phyloP scores from a whole-genome alignment of 2,888 invertebrate genomes.

The Bombyx huttoni region DNA sequence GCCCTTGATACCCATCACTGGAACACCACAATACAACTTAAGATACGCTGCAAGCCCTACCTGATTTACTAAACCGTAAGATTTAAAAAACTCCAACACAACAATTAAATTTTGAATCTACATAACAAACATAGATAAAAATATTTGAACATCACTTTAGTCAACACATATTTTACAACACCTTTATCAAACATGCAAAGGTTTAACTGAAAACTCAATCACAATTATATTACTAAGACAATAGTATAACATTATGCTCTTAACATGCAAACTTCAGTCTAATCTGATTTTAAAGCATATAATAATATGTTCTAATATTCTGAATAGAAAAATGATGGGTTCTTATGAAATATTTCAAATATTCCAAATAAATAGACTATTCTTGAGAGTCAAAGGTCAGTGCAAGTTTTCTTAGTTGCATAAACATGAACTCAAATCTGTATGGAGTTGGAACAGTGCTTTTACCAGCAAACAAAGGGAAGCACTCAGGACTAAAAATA shows the following conservation, averaged over 20 bases:
- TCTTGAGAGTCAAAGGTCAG: too few species aligned
- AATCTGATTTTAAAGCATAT: not conserved
- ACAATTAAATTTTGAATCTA: not conserved
- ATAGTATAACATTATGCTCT: not conserved
- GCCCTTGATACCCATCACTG: conserved; percentile 99
- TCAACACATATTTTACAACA: not conserved
- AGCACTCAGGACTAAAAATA: too few species aligned
- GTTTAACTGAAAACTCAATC: not conserved
- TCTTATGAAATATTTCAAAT: too few species aligned
- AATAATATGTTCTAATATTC: too few species aligned
- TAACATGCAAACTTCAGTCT: not conserved
- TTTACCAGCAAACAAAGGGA: too few species aligned
- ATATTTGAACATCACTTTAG: not conserved
- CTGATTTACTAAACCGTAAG: too few species aligned
- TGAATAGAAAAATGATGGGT: too few species aligned
- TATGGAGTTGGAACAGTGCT: too few species aligned
- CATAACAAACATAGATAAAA: conserved; percentile 1
- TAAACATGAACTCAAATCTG: too few species aligned
- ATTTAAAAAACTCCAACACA: conserved; percentile 1
- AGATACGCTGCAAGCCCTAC: conserved; percentile 17
- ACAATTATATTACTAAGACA: not conserved
- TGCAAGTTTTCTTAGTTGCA: too few species aligned
- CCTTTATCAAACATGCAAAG: not conserved
- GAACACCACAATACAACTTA: conserved; percentile 66
- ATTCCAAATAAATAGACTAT: too few species aligned